A percentile compares a stretch with the other conserved stretches of the same genome.
phyloP scores from a whole-genome alignment of 1,140 invertebrate genomes.

The Cheumatopsyche charites region DNA sequence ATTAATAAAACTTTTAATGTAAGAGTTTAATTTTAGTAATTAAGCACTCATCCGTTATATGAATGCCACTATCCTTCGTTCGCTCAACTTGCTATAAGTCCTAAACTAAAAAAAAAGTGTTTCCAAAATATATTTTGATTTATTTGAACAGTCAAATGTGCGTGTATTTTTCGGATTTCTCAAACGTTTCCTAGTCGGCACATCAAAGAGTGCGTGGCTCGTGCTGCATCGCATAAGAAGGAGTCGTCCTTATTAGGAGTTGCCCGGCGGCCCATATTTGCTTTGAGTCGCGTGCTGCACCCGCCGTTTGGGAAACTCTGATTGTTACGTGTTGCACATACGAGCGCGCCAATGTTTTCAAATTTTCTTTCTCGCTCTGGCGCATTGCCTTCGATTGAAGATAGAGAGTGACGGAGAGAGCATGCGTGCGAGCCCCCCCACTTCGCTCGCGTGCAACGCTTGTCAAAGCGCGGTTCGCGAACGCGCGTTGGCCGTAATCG shows the following conservation, averaged over 20 bases:
- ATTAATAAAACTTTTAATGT: no score
- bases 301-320: slow-evolving; percentile 3
- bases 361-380: slow-evolving; percentile 50
- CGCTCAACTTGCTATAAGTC: no score
- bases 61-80: no score
- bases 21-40: no score
- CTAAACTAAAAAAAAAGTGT: no score
- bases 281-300: slow-evolving; percentile 58
- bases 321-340: slow-evolving; percentile 49
- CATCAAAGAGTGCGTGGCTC: slow-evolving; percentile 6
- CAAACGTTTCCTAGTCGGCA: slow-evolving; percentile 2
- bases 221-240: slow-evolving; percentile 62
- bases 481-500: slow-evolving; percentile 17
- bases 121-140: no score
- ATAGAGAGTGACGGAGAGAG: slow-evolving; percentile 49
- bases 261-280: slow-evolving; percentile 70
- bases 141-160: no score
- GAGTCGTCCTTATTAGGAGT: slow-evolving; percentile 74
- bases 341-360: slow-evolving; percentile 43
- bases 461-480: slow-evolving; percentile 5
- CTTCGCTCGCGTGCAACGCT: not conserved
- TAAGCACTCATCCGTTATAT: no score
- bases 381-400: slow-evolving; percentile 43
- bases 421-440: slow-evolving; percentile 55
- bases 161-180: no score